phyloP scores from a whole-genome alignment of 2,113 vertebrate genomes.

The Nibea albiflora region DNA sequence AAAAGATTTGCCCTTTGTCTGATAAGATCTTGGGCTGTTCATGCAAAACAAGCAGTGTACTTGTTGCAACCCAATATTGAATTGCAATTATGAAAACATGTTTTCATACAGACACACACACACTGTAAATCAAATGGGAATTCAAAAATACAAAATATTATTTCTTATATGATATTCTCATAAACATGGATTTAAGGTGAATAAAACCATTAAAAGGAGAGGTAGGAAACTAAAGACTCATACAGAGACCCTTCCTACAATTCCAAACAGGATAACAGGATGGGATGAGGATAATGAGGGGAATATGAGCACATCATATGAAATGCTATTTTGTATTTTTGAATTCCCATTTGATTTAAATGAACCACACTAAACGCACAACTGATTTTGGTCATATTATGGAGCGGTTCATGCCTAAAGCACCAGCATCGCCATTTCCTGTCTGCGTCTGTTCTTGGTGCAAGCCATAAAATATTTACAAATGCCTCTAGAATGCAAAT shows the following conservation, averaged over 20 bases:
- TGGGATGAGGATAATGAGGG: neutral
- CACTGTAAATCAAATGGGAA: too few species aligned
- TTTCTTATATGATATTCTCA: too few species aligned
- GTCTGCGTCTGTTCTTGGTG: constrained; percentile 40
- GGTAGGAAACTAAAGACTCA: neutral
- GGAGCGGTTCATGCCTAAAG: constrained; percentile 49
- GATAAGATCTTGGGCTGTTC: neutral
- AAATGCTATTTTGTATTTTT: neutral
- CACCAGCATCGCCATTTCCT: constrained; percentile 21
- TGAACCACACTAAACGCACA: constrained; percentile 22
- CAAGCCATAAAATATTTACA: constrained; percentile 72
- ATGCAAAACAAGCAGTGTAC: neutral
- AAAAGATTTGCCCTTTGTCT: neutral
- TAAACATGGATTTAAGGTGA: too few species aligned
- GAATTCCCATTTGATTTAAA: constrained; percentile 18
- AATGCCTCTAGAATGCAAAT: constrained; percentile 77
- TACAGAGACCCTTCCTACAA: neutral
- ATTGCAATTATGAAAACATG: too few species aligned
- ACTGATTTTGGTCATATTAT: constrained; percentile 36
- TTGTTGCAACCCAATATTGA: neutral
- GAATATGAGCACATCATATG: too few species aligned
- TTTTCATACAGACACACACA: too few species aligned
- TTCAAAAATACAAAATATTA: too few species aligned
- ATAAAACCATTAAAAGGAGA: neutral
- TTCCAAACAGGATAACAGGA: neutral